These are phyloP conservation scores for Sebastes alutus DNA, from an alignment of 2,797 vertebrate genomes.

Conservation along the genomic window DNA sequence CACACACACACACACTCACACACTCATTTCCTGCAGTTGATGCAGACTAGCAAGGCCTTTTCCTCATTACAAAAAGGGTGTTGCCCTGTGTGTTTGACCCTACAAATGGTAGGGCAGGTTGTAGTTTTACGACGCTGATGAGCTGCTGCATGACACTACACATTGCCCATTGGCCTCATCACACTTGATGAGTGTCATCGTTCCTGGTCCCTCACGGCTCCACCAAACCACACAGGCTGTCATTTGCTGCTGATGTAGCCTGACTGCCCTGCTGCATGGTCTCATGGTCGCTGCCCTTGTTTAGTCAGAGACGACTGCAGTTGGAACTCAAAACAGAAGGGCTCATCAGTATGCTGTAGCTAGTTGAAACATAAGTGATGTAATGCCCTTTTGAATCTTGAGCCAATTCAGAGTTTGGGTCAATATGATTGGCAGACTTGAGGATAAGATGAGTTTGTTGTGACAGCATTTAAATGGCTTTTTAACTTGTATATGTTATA, in stretches of 20 bases:
- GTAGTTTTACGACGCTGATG: constrained; percentile 46
- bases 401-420: background rate
- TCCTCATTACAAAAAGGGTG: constrained; percentile 17
- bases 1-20: fast-evolving
- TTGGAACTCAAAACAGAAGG: constrained; percentile 48
- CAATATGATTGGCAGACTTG: background rate
- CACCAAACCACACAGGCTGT: constrained; percentile 22
- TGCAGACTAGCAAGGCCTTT: background rate
- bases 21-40: background rate
- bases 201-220: constrained; percentile 30
- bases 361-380: constrained; percentile 44
- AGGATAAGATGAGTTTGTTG: background rate
- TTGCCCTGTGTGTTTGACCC: constrained; percentile 50
- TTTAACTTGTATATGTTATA: background rate
- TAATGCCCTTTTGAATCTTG: background rate
- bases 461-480: background rate
- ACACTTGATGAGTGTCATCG: constrained; percentile 43
- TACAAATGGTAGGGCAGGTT: constrained; percentile 40
- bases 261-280: constrained; percentile 11
- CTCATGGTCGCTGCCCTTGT: constrained; percentile 35
- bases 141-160: constrained; percentile 58
- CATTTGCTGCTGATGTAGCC: constrained; percentile 17
- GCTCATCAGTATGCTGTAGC: background rate
- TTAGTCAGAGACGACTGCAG: constrained; percentile 51
- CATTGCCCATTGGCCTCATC: constrained; percentile 43